Conservation (phyloP, 1,140 invertebrate genomes). For the Stenopsyche tienmushanensis region DNA sequence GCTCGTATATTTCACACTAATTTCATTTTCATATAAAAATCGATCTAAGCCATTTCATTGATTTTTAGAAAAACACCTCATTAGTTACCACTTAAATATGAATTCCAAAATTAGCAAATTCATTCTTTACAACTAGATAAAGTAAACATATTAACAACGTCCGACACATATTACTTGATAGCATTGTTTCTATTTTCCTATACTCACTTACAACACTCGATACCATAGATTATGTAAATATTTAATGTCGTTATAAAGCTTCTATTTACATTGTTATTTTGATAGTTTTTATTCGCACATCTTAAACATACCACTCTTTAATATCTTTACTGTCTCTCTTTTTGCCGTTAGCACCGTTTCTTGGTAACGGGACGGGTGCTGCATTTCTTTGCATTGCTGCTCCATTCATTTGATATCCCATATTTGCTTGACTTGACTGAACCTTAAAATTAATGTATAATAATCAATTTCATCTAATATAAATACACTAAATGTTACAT, state of each 20-base stretch:
- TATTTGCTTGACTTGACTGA: slow-evolving; percentile 38
- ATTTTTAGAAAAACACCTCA: no score
- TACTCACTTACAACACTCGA: no score
- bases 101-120: background rate
- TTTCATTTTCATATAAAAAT: no score
- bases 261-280: no score
- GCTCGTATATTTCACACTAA: background rate
- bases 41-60: no score
- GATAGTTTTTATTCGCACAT: no score
- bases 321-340: slow-evolving; percentile 83
- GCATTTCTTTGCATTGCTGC: slow-evolving; percentile 36
- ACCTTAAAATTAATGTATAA: slow-evolving; percentile 34
- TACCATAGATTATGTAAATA: no score
- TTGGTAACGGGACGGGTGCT: slow-evolving; percentile 47
- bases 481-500: background rate
- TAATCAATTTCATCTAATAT: slow-evolving; percentile 10
- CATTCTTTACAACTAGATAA: background rate
- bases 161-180: background rate
- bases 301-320: slow-evolving; percentile 91
- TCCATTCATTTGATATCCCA: slow-evolving; percentile 41
- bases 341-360: slow-evolving; percentile 60
- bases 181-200: no score
- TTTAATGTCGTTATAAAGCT: no score
- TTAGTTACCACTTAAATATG: no score
- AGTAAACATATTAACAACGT: background rate